Percentiles rank a stretch among this genome's conserved stretches.
Conservation (phyloP, 2,113 vertebrate species). For the Osmerus eperlanus region DNA sequence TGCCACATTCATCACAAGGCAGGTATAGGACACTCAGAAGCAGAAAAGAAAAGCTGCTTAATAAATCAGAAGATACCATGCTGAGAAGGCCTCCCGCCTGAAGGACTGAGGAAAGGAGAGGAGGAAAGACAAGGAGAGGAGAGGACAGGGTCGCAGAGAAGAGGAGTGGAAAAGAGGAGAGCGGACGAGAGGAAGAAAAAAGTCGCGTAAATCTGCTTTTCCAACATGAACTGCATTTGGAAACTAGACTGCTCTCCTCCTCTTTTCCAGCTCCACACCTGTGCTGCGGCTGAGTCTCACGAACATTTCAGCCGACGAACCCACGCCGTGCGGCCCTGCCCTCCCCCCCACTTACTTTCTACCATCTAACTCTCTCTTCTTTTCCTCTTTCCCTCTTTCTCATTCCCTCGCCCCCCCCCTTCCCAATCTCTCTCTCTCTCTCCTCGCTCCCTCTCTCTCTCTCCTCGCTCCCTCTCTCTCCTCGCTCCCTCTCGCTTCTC, state of each 20-base stretch:
- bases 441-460: neutral
- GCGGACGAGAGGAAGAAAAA: neutral
- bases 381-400: slow-evolving; percentile 10
- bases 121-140: neutral
- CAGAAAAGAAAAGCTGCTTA: slow-evolving; percentile 43
- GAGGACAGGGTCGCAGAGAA: neutral
- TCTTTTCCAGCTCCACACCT: neutral
- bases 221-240: slow-evolving; percentile 20
- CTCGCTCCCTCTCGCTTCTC: slow-evolving; percentile 32
- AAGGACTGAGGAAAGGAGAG: neutral
- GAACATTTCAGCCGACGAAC: neutral
- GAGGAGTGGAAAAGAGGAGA: neutral
- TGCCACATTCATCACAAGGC: slow-evolving; percentile 44
- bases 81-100: slow-evolving; percentile 12
- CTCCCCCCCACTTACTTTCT: too few species aligned
- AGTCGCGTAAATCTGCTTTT: slow-evolving; percentile 22
- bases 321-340: neutral
- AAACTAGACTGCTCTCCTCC: neutral
- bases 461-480: neutral
- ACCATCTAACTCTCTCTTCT: neutral
- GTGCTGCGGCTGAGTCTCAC: neutral
- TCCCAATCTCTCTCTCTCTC: neutral
- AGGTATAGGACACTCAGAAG: slow-evolving; percentile 34
- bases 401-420: slow-evolving; percentile 18
- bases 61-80: slow-evolving; percentile 46